Evolutionary conservation across 2,888 invertebrate genomes (phyloP).

Genomic region (Cotesia congregata): DNA sequence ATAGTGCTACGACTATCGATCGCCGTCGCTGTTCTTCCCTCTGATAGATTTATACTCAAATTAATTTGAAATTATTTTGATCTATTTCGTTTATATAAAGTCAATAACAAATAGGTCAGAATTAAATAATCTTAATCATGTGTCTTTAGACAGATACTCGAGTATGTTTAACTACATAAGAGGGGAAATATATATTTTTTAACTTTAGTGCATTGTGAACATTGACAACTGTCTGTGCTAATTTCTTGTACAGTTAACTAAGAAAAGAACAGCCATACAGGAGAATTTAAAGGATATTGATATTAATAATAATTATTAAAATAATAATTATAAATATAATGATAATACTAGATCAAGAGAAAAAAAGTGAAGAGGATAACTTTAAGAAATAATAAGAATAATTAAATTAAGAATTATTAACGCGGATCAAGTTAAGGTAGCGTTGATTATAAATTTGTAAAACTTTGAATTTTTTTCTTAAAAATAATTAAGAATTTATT

Average conservation of each 20-base stretch:
- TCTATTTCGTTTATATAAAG: slow-evolving; percentile 42
- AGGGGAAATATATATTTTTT: slow-evolving; percentile 32
- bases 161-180: slow-evolving; percentile 7
- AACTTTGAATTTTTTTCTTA: slow-evolving; percentile 60
- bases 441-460: slow-evolving; percentile 49
- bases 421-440: slow-evolving; percentile 18
- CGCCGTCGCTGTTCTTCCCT: slow-evolving; percentile 54
- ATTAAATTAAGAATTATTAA: slow-evolving; percentile 13
- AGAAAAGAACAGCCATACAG: slow-evolving; percentile 40
- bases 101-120: slow-evolving; percentile 1
- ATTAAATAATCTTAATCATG: not conserved
- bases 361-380: slow-evolving; percentile 38
- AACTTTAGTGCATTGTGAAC: slow-evolving; percentile 56
- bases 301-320: not conserved
- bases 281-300: slow-evolving; percentile 13
- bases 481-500: slow-evolving; percentile 58
- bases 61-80: slow-evolving; percentile 49
- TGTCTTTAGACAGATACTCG: not conserved
- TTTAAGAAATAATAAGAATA: slow-evolving; percentile 21
- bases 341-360: slow-evolving; percentile 3
- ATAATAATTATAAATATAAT: not conserved
- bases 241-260: slow-evolving; percentile 59
- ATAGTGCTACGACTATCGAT: slow-evolving; percentile 60
- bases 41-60: slow-evolving; percentile 45
- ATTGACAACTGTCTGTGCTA: slow-evolving; percentile 61